A percentile compares a stretch with the other conserved stretches of the same genome.
Evolutionary conservation across 2,888 invertebrate genomes (phyloP).

Genomic region (Lepetodrilus schrolli): DNA sequence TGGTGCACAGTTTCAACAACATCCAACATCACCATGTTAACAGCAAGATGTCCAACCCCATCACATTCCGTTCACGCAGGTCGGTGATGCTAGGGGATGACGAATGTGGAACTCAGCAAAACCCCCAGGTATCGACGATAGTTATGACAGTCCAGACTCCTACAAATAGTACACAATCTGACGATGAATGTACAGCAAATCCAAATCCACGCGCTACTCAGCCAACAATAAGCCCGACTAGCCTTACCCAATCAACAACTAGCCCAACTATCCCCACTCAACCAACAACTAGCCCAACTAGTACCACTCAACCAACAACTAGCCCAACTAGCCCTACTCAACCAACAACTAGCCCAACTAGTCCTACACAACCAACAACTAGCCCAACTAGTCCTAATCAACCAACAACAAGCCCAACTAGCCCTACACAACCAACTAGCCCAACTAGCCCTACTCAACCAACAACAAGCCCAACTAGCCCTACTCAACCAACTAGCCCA

Average conservation of each 20-base stretch:
- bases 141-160: too few relatives aligned
- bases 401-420: not conserved
- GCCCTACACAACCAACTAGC: not conserved
- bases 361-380: not conserved
- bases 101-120: too few relatives aligned
- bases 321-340: not conserved
- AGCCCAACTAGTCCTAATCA: not conserved
- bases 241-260: not conserved
- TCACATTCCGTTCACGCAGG: too few relatives aligned
- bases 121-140: too few relatives aligned
- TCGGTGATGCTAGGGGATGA: slow-evolving; percentile 11
- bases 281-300: not conserved
- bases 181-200: too few relatives aligned
- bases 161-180: too few relatives aligned
- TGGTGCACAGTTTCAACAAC: slow-evolving; percentile 4
- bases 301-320: not conserved
- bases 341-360: not conserved
- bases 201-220: too few relatives aligned
- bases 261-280: not conserved
- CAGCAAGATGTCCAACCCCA: not conserved
- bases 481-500: not conserved
- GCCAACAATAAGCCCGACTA: not conserved
- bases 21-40: not conserved
- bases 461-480: not conserved
- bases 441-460: not conserved